Base-by-base conservation (phyloP, 2,888 invertebrate genomes). In the Atrina japonica region DNA sequence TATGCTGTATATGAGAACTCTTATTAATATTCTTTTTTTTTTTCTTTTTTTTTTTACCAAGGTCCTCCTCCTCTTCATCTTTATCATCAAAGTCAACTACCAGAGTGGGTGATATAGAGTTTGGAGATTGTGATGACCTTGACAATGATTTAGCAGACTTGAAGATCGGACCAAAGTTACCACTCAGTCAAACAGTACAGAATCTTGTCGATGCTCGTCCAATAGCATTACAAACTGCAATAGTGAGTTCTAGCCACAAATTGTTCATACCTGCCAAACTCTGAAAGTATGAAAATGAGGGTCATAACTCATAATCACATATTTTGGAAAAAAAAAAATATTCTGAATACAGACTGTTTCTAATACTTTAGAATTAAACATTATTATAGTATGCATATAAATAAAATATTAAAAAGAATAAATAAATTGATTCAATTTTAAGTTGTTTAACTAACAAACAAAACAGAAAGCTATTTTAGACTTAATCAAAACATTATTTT, bases 71-170 rank as follows among this genome's bases (percentile, higher is more conserved):
- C 3, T 40, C 49, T 30, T 55, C 53, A 14, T 60, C 61, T n/a
- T 30, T 47, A 35, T 47, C 61, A 61, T 78, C 67, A 41, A 82
- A 79, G 59, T 66, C 69, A 47, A 58, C 75, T 25, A 64, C 61
- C n/a, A 81, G 79, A 53, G 81, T 83, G 9, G 82, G 83, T 50
- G 86, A 88, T 73, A 45, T 88, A 9, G 87, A 87, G 64, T 70
- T 88, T 72, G 88, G 86, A 23, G 88, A 88, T 56, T 73, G 86
- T 29, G 87, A 88, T 76, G 85, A 86, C 70, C 71, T 85, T 25
- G 88, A 86, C 30, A 72, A 71, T 40, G 86, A 85, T 43, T 52
- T 88, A 23, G 77, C 80, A 52, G 78, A 84, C 35, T 73, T 87
- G 25, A 77, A 83, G 60, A 78, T 88, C 0, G 80, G 80, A 18